Evolutionary conservation across 2,797 vertebrate genomes (phyloP).

Genomic region (Ispidina picta): DNA sequence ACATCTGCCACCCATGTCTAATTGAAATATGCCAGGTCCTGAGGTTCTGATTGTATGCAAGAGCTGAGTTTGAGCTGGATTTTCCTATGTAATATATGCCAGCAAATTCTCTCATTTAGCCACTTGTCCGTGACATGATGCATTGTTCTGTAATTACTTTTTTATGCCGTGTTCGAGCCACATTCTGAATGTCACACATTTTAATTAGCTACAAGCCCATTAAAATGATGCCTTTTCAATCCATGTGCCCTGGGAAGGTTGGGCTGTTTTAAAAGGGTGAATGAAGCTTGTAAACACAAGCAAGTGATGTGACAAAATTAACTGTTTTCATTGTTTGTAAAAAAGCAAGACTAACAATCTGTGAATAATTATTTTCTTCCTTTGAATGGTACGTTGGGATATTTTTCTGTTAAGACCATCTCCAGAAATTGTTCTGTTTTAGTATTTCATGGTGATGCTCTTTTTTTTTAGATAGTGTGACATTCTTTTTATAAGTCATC

Average conservation of each 20-base stretch:
- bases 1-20: neutral
- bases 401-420: neutral
- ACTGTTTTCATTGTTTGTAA: neutral
- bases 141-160: constrained; percentile 42
- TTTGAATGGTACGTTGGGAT: neutral
- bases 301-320: neutral
- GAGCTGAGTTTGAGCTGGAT: neutral
- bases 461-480: neutral
- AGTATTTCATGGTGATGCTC: neutral
- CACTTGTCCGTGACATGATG: neutral
- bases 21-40: neutral
- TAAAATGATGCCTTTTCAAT: constrained; percentile 31
- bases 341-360: neutral
- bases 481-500: constrained; percentile 12
- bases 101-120: neutral
- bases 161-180: constrained; percentile 10
- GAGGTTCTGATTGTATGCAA: neutral
- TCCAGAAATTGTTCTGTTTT: neutral
- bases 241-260: neutral
- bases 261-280: constrained; percentile 2
- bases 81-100: neutral
- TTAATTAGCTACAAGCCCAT: constrained; percentile 61
- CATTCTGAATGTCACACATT: constrained; percentile 55
- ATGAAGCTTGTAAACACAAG: constrained; percentile 19
- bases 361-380: constrained; percentile 35